Conservation (phyloP, 2,797 vertebrate genomes). For the Lithobates sylvaticus region DNA sequence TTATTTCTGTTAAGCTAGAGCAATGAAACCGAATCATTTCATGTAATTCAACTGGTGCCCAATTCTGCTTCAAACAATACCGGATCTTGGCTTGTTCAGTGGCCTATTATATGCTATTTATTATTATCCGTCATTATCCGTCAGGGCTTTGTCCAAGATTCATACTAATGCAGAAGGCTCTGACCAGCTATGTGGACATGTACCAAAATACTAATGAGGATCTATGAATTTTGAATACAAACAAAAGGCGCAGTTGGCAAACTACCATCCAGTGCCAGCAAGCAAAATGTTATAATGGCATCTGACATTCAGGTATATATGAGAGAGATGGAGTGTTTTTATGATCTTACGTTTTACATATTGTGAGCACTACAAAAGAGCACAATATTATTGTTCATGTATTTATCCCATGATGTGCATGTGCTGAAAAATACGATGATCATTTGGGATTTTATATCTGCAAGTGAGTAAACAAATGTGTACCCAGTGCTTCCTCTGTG, state of each 20-base stretch:
- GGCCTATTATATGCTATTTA: constrained; percentile 11
- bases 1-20: constrained; percentile 5
- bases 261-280: not conserved
- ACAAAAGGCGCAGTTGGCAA: constrained; percentile 28
- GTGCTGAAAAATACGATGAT: constrained; percentile 24
- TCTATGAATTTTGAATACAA: constrained; percentile 30
- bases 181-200: constrained; percentile 16
- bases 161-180: constrained; percentile 12
- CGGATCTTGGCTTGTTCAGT: not conserved
- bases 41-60: constrained; percentile 19
- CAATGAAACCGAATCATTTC: constrained; percentile 5
- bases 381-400: constrained; percentile 33
- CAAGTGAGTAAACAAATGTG: constrained; percentile 36
- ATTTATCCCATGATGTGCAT: constrained; percentile 1
- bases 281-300: not conserved
- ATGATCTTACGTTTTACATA: not conserved
- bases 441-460: constrained; percentile 35
- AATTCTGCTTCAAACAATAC: constrained; percentile 22
- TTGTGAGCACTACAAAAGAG: constrained; percentile 26
- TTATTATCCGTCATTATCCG: constrained; percentile 3
- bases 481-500: constrained; percentile 24
- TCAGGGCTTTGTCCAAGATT: constrained; percentile 25
- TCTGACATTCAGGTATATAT: constrained; percentile 19
- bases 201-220: constrained; percentile 27
- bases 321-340: not conserved